A percentile compares a stretch with the other conserved stretches of the same genome.
Conservation (phyloP, 2,888 invertebrate genomes). For the Augiades crinisus region DNA sequence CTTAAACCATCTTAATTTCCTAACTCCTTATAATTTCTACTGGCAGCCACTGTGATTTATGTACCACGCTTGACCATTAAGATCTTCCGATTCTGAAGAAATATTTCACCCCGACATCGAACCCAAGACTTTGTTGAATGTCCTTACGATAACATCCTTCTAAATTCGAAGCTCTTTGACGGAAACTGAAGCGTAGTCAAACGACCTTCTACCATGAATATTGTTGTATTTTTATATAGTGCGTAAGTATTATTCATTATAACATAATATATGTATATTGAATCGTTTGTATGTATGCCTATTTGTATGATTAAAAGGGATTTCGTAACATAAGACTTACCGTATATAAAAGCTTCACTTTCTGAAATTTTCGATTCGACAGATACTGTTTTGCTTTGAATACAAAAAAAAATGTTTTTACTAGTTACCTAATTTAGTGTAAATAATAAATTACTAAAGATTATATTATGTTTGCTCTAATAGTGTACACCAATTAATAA, state of each 20-base stretch:
- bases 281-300: constrained; percentile 18
- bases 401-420: too few species aligned
- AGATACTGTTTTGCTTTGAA: too few species aligned
- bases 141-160: constrained; percentile 3
- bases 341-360: too few species aligned
- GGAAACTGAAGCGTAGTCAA: constrained; percentile 37
- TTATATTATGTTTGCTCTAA: too few species aligned
- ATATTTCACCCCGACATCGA: not conserved
- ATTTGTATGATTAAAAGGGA: constrained; percentile 1
- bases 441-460: too few species aligned
- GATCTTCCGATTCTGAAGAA: not conserved
- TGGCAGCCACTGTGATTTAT: too few species aligned
- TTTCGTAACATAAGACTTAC: constrained; percentile 11
- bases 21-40: too few species aligned
- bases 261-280: constrained; percentile 36
- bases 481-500: too few species aligned
- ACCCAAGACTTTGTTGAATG: not conserved
- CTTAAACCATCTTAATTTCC: not conserved
- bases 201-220: constrained; percentile 49
- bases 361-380: too few species aligned
- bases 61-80: too few species aligned
- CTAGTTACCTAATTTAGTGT: too few species aligned
- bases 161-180: constrained; percentile 42
- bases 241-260: constrained; percentile 62
- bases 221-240: constrained; percentile 79